Conservation (phyloP, 2,113 vertebrate genomes). For the Brevimyrus niger region DNA sequence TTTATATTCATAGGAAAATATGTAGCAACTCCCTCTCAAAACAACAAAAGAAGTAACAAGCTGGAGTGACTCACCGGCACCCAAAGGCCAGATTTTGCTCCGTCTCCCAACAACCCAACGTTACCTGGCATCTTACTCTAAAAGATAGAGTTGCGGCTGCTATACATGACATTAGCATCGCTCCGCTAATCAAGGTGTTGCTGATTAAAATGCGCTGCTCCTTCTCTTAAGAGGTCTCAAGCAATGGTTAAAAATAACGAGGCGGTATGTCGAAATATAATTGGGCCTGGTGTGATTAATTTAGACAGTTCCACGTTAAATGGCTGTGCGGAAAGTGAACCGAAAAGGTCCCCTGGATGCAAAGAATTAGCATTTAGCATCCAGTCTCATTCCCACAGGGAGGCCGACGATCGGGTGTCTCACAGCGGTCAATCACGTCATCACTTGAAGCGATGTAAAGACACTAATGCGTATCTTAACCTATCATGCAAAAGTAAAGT, state of each 20-base stretch:
- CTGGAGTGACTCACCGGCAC: neutral
- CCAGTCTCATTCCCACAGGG: neutral
- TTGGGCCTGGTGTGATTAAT: conserved; percentile 37
- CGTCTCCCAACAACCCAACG: neutral
- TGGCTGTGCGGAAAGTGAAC: conserved; percentile 20
- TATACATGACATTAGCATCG: conserved; percentile 32
- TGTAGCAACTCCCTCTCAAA: neutral
- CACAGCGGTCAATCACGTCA: neutral
- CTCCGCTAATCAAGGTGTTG: conserved; percentile 46
- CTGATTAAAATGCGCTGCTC: conserved; percentile 48
- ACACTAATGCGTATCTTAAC: neutral
- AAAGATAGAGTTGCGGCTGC: conserved; percentile 40
- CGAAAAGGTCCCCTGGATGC: neutral
- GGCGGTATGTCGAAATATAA: conserved; percentile 37
- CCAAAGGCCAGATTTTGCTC: neutral
- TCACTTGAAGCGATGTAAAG: neutral
- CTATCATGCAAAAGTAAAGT: neutral
- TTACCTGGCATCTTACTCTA: conserved; percentile 23
- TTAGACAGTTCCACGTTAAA: conserved; percentile 25
- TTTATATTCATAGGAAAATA: neutral
- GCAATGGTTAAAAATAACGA: conserved; percentile 37
- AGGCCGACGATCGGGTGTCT: neutral
- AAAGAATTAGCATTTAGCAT: neutral
- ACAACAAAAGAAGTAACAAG: neutral
- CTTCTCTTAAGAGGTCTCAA: conserved; percentile 40